Percentiles rank a stretch among this genome's conserved stretches.
Conservation (phyloP, 2,888 invertebrate genomes). For the Leptopilina myrica region DNA sequence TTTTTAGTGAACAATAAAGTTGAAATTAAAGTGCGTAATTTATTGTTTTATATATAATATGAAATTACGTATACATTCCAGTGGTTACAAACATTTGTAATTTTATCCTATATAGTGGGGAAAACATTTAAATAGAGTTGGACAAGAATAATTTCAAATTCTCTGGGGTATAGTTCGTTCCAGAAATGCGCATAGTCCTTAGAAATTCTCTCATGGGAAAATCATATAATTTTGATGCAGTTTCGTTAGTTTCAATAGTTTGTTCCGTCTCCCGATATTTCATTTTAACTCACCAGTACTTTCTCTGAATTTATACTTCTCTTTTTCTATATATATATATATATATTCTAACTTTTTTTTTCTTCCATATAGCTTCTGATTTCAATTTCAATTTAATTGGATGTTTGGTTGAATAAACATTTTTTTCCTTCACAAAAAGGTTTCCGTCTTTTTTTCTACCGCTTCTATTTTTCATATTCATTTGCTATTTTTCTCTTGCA, state of each 20-base stretch:
- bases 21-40: no score
- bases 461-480: neutral
- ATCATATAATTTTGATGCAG: constrained; percentile 62
- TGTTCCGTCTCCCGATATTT: constrained; percentile 30
- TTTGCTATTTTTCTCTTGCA: no score
- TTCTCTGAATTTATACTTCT: neutral
- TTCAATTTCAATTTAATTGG: constrained; percentile 13
- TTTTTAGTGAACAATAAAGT: no score
- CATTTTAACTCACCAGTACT: neutral
- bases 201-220: constrained; percentile 61
- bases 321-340: neutral
- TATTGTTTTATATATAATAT: no score
- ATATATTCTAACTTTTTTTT: no score
- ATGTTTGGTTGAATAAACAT: neutral
- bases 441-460: constrained; percentile 1
- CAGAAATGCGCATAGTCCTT: constrained; percentile 40
- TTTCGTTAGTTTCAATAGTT: constrained; percentile 50
- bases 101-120: no score
- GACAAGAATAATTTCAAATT: constrained; percentile 20
- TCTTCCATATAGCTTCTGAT: neutral
- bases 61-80: no score
- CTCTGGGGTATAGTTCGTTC: constrained; percentile 61
- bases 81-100: no score
- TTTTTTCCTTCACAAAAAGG: neutral
- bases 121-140: neutral